Conservation (phyloP, 2,888 invertebrate species). For the Cheilosia vernalis region DNA sequence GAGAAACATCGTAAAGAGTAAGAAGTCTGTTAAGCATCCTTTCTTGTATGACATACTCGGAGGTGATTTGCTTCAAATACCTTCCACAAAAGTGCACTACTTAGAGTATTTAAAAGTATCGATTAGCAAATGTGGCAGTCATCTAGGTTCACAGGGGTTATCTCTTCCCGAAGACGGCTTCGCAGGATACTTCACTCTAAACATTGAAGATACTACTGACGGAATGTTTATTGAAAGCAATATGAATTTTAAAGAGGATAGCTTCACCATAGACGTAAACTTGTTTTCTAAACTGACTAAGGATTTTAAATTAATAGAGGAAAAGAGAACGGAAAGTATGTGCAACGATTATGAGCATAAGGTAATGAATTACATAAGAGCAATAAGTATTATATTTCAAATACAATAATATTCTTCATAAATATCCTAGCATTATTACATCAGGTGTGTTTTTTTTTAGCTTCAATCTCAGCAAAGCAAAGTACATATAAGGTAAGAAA, state of each 20-base stretch:
- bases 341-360: neutral
- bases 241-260: neutral
- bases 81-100: neutral
- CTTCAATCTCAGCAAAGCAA: too few species aligned
- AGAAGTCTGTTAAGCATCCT: neutral
- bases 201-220: neutral
- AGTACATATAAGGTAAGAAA: too few species aligned
- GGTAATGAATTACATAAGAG: slow-evolving; percentile 14
- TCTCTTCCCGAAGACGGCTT: slow-evolving; percentile 20
- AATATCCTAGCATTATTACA: too few species aligned
- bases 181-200: slow-evolving; percentile 23
- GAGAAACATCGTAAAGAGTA: neutral
- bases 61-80: neutral
- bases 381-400: neutral
- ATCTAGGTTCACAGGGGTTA: neutral
- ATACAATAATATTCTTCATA: neutral
- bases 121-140: neutral
- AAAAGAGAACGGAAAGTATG: slow-evolving; percentile 25
- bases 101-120: slow-evolving; percentile 23
- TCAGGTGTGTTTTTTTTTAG: too few species aligned
- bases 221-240: neutral
- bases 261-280: neutral
- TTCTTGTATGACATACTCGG: slow-evolving; percentile 25
- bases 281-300: slow-evolving; percentile 1
- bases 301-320: slow-evolving; percentile 21